Conservation (phyloP, 2,888 invertebrate genomes). For the Limnephilus auricula region DNA sequence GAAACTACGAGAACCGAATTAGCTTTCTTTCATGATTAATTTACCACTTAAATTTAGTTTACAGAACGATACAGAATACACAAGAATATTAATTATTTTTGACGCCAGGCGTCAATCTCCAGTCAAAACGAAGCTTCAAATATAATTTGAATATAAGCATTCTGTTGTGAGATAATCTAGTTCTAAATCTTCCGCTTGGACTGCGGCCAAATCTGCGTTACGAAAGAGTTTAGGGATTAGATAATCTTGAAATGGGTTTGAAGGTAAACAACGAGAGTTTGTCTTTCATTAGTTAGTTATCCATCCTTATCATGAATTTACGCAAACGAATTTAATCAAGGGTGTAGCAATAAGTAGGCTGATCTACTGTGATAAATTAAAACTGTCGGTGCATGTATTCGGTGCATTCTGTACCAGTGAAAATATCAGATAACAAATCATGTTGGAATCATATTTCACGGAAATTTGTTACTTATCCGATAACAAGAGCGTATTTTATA, state of each 20-base stretch:
- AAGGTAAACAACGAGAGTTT: conserved; percentile 17
- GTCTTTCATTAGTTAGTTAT: background rate
- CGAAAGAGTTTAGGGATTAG: conserved; percentile 2
- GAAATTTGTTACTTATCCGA: background rate
- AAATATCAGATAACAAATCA: background rate
- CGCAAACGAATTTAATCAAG: background rate
- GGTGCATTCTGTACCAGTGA: background rate
- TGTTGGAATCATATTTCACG: background rate
- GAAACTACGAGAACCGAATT: background rate
- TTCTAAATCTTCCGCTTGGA: conserved; percentile 25
- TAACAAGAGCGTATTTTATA: background rate
- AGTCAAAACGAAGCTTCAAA: background rate
- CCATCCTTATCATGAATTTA: background rate
- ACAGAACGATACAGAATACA: background rate
- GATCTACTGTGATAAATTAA: background rate
- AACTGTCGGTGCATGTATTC: background rate
- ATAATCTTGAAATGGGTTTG: background rate
- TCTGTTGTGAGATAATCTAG: conserved; percentile 32
- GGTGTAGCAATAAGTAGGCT: background rate
- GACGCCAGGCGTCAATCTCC: conserved; percentile 18
- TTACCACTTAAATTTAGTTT: background rate
- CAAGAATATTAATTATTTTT: conserved; percentile 9
- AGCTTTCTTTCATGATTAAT: background rate
- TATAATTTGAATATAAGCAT: background rate
- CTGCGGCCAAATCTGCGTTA: conserved; percentile 15